phyloP scores from a whole-genome alignment of 1,140 invertebrate genomes.

The Temnothorax nylanderi region DNA sequence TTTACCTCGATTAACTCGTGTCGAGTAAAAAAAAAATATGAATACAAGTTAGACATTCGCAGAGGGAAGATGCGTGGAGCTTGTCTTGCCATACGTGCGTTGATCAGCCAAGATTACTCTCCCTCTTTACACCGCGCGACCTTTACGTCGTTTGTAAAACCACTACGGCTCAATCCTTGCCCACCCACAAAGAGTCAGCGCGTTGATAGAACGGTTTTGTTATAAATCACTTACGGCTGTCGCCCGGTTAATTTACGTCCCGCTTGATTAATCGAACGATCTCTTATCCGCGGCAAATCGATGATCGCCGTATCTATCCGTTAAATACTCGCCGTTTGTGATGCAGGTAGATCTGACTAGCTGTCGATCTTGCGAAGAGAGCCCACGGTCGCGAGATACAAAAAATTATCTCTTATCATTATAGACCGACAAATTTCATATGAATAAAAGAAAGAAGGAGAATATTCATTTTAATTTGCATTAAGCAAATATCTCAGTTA shows the following conservation, averaged over 20 bases:
- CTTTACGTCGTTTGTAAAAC: slow-evolving; percentile 30
- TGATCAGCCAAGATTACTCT: slow-evolving; percentile 2
- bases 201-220: slow-evolving; percentile 17
- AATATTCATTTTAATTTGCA: not conserved
- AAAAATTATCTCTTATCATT: not conserved
- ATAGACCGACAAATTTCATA: not conserved
- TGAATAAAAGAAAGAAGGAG: not conserved
- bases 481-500: not conserved
- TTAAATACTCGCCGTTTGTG: not conserved
- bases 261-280: slow-evolving; percentile 41
- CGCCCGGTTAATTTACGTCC: slow-evolving; percentile 5
- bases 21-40: not conserved
- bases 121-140: not conserved
- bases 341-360: not conserved
- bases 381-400: not conserved
- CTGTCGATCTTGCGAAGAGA: slow-evolving; percentile 6
- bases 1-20: not conserved
- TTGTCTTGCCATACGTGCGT: not conserved
- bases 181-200: not conserved
- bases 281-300: slow-evolving; percentile 44
- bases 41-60: not conserved
- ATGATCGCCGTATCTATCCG: not conserved
- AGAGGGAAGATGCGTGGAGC: not conserved
- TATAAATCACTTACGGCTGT: slow-evolving; percentile 40
- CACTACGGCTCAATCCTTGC: slow-evolving; percentile 4